Base-by-base conservation (phyloP, 35 echinoderm and acorn worm species). In the Ptychodera flava region DNA sequence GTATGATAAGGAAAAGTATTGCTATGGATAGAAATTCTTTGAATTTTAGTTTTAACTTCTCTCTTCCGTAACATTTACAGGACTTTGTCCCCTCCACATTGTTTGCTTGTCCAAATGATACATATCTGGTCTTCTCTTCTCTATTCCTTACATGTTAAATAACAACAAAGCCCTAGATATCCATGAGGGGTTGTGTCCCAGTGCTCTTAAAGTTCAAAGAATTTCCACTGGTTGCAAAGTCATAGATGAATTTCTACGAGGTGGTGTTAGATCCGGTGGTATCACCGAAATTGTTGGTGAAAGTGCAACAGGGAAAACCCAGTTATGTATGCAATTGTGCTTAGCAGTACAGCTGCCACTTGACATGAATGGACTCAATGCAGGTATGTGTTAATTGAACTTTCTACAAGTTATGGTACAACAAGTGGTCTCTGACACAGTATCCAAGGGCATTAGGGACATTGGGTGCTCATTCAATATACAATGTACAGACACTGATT, bases 221-320 rank as follows among this genome's bases (percentile, higher is more conserved):
- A 78, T 99, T 32, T 85, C 84, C 28, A 86, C 88, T 14, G 96
- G 96, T 31, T 99, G 96, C 37, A 45, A 80, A 6, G 77, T 92
- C 85, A 86, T 99, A 16, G 96, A 99, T 91, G 88, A 88, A 16
- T 92, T 99, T 78, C 90, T 99, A 10, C 85, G 84, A 37, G 96
- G 96, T 79, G 96, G 96, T 12, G 88, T 99, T 85, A 83, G 92
- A 0, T 80, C 90, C 0, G 88, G 88, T 77, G 96, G 96, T 30
- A 92, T 99, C 81, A 99, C 96, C 15, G 96, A 99, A 77, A 89
- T 99, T 80, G 90, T 93, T 28, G 96, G 96, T 15, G 93, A 99
- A 82, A 99, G 96, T 79, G 96, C 96, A 31, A 88, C 92, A 28
- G 96, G 96, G 1, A 99, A 99, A 33, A 99, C 96, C 15, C 96